Evolutionary conservation across 2,113 vertebrate species (phyloP).

Genomic region (Phylloscopus trochilus): DNA sequence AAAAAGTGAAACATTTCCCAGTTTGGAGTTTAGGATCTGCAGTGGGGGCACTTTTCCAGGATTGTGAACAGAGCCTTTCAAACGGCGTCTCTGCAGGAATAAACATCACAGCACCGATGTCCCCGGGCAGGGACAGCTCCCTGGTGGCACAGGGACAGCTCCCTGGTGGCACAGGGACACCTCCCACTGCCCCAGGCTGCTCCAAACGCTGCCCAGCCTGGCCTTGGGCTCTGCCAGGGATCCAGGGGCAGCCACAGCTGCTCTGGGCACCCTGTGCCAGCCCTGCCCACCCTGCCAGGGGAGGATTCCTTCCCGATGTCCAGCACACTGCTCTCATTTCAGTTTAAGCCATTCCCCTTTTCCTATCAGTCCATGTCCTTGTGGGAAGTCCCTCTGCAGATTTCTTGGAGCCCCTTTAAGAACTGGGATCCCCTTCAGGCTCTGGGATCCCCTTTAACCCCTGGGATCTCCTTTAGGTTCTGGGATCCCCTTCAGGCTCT

Average conservation of each 20-base stretch:
- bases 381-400: neutral
- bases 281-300: rapidly evolving
- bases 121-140: neutral
- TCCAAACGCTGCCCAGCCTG: neutral
- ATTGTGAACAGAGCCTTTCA: neutral
- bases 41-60: neutral
- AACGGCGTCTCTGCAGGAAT: neutral
- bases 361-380: neutral
- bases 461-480: neutral
- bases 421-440: neutral
- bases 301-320: neutral
- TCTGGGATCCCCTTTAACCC: neutral
- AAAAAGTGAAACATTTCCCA: neutral
- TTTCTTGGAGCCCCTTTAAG: neutral
- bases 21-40: neutral
- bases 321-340: rapidly evolving
- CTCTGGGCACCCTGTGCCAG: neutral
- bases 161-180: neutral
- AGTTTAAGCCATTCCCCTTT: neutral
- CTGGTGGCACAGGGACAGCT: neutral
- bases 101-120: rapidly evolving
- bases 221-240: neutral
- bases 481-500: neutral
- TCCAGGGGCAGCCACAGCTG: neutral
- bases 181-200: neutral